Evolutionary conservation across 2,113 vertebrate genomes (phyloP), one percentile per base, ranked within the genome.

Genomic region (Oceanites oceanicus): DNA sequence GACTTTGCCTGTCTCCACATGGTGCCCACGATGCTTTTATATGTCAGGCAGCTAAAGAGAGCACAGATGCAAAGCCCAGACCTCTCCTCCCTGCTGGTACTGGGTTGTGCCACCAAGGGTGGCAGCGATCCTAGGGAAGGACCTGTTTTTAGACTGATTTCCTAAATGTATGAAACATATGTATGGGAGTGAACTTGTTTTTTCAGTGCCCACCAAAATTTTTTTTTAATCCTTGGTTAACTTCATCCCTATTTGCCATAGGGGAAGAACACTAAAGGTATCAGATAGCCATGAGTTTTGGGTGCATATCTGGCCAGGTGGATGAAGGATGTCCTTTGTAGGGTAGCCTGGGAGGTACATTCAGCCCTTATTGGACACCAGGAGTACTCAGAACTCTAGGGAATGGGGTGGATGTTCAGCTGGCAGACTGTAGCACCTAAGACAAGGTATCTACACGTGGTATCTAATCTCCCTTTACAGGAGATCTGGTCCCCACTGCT

Each of bases 81-180:
- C 22, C 26, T 61, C 45, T 61, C 34, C 67, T 79, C 23, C 38
- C 38, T 27, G 16, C 21, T 3, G 25, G 25, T 15, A 9, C 26
- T 19, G 32, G 26, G 32, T 15, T 44, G 68, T 53, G 77, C 34
- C 52, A 38, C 30, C 53, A 40, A 15, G 6, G 18, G 22, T 11
- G 50, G 30, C 58, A 52, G 14, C 2, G 4, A 18, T 27, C 61
- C 30, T 15, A 13, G 23, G 34, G 59, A 53, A 52, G 9, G 13
- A 34, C 5, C 20, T 11, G 7, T 2, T 53, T 53, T 22, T 26
- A 61, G 53, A 11, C 13, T 11, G 15, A 3, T 47, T 73, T 66
- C 18, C 27, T 34, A 19, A 50, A 58, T 1, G 9, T 25, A 40
- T 4, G 0, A 52, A 52, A 13, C 13, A 1, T 3, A 17, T 2